phyloP scores from a whole-genome alignment of 2,113 vertebrate genomes.

The Tyrannus savana region DNA sequence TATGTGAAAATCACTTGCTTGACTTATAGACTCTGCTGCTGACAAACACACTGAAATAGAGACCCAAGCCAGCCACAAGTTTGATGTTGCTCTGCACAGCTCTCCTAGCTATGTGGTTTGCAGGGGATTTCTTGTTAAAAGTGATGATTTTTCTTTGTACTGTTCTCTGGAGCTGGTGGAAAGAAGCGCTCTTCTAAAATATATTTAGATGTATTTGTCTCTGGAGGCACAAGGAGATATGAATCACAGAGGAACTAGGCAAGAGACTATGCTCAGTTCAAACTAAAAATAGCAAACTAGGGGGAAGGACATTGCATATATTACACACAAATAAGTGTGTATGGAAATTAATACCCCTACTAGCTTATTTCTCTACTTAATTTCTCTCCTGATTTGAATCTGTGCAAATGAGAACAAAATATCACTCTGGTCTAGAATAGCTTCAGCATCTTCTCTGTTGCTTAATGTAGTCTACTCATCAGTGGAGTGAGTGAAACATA shows the following conservation, averaged over 20 bases:
- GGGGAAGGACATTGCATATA: background rate
- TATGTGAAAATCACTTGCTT: background rate
- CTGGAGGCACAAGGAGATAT: background rate
- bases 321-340: background rate
- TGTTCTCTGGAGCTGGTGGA: fast-evolving
- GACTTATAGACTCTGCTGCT: background rate
- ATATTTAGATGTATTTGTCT: background rate
- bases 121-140: background rate
- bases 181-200: background rate
- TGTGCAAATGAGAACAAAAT: background rate
- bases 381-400: background rate
- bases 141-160: background rate
- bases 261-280: background rate
- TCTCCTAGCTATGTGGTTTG: background rate
- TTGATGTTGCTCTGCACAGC: background rate
- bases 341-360: background rate
- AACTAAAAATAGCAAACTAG: background rate
- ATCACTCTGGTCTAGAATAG: background rate
- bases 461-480: background rate
- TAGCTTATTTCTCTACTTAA: background rate
- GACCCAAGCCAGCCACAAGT: background rate
- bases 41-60: background rate
- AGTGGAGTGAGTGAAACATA: background rate
- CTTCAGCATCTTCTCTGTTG: background rate
- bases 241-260: background rate